phyloP scores from a whole-genome alignment of 2,888 invertebrate species.

The Polymixis lichenea region DNA sequence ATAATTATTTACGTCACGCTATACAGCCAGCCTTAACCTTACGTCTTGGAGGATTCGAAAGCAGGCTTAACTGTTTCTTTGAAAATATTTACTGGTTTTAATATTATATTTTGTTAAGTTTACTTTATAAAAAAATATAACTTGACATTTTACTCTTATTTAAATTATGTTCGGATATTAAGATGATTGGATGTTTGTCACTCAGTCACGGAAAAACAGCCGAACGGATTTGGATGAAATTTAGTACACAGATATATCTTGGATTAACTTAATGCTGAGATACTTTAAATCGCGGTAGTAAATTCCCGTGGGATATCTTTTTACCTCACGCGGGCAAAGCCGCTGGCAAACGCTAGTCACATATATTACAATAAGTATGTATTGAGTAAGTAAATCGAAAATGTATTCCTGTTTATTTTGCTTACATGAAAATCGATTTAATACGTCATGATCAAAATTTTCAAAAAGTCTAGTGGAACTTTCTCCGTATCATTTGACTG shows the following conservation, averaged over 20 bases:
- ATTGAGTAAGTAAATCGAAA: not conserved
- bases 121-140: not conserved
- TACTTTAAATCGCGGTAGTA: no score
- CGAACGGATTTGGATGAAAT: no score
- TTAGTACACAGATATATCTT: no score
- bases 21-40: conserved; percentile 60
- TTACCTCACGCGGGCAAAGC: no score
- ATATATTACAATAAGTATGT: not conserved
- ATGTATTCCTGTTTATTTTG: not conserved
- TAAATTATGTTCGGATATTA: not conserved
- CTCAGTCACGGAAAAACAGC: no score
- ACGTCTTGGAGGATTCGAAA: conserved; percentile 44
- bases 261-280: no score
- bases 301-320: no score
- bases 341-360: no score
- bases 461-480: not conserved
- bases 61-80: conserved; percentile 22
- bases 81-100: not conserved
- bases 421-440: not conserved
- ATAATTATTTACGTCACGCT: conserved; percentile 53
- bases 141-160: not conserved
- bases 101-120: no score
- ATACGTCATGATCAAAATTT: conserved; percentile 2
- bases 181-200: no score
- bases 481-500: conserved; percentile 2